These are phyloP conservation scores for Bos indicus DNA, from an alignment of 2,113 vertebrate genomes.

Conservation along the genomic window DNA sequence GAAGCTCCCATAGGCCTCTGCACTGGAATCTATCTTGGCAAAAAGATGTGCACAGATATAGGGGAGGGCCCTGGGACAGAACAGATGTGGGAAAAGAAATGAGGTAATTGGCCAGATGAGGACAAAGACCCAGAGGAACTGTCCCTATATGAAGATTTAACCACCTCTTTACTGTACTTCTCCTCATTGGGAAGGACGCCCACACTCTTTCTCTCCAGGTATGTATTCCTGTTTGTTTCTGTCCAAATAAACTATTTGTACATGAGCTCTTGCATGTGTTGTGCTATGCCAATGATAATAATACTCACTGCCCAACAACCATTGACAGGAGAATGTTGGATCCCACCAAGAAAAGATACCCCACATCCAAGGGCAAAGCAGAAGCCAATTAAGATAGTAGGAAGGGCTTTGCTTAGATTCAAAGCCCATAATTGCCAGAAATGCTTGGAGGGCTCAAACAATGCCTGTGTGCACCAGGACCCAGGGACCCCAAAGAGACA, in stretches of 20 bases:
- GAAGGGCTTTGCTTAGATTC: neutral
- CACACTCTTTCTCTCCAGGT: neutral
- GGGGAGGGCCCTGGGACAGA: neutral
- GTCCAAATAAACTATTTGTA: neutral
- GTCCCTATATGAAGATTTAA: neutral
- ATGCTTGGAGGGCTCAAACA: neutral
- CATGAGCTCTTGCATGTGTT: fast-evolving
- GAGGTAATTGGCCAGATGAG: neutral
- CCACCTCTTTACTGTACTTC: neutral
- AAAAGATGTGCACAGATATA: neutral
- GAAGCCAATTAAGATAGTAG: neutral
- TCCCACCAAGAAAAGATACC: neutral
- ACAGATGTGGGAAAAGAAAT: neutral
- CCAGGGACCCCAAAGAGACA: neutral
- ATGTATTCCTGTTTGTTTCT: neutral
- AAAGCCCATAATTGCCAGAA: neutral
- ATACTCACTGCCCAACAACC: neutral
- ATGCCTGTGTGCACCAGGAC: neutral
- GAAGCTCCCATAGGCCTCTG: neutral
- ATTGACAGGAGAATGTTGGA: neutral
- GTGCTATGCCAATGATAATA: neutral
- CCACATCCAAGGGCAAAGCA: neutral
- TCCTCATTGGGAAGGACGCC: neutral
- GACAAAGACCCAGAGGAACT: neutral
- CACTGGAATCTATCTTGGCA: neutral